Base-by-base conservation (phyloP, 2,888 invertebrate species). In the Drosophila antonietae region DNA sequence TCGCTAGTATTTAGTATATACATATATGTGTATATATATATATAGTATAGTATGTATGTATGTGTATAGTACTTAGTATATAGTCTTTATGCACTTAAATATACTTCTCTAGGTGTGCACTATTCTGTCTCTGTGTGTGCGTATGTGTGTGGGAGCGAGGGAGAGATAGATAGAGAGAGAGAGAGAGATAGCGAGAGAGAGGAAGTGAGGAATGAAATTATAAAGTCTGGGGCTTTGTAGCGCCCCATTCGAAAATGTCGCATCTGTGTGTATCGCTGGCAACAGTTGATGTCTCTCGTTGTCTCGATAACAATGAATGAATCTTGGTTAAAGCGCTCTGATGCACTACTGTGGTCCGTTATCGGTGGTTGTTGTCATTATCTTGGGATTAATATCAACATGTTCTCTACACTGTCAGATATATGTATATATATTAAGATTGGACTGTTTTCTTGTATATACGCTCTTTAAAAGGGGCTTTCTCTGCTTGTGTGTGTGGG, bases 311-410 rank as follows among this genome's bases (percentile, higher is more conserved):
- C 68, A 68, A 78, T 69, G 52, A 53, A 69, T 69, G 59, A 73
- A 73, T 63, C 51, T 58, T 44, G 51, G 39, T 23, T 49, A 47
- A 66, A 53, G 76, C 71, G 71, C 63, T 52, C 43, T 55, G 75
- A 68, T 80, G 80, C 79, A 79, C 80, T 81, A 74, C 64, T 68
- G 67, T 80, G 80, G 81, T 80, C 80, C 80, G 69, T 72, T 81
- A 78, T 80, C 80, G 80, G 80, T 80, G 80, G 80, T 81, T 76
- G 65, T 81, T 58, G 76, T 75, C 57, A 49, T 44, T 55, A 18
- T 35, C 43, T 14, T 57, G 43, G 35, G 61, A 35, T 43, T 20
- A 28, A 55, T 33, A 37, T 55, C 15, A 41, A 55, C 55, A 35
- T 39, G 18, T 28, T 12, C 23, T 52, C 49, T 53, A 53, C 58